A percentile compares a stretch with the other conserved stretches of the same genome.
Conservation (phyloP, 92 coral and sea anemone species). For the Nematostella vectensis region DNA sequence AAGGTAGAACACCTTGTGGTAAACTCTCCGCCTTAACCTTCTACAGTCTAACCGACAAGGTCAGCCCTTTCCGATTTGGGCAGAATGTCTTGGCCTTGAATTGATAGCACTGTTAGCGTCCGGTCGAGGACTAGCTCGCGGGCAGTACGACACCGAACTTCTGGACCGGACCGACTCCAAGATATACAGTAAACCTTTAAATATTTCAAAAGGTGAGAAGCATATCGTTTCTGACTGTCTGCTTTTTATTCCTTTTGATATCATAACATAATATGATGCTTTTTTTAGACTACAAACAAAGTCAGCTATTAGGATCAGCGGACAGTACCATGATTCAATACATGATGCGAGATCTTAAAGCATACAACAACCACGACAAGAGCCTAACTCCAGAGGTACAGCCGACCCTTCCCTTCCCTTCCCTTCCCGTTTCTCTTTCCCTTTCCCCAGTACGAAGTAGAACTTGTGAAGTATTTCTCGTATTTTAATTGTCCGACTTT, state of each 20-base stretch:
- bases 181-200: background rate
- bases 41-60: too few relatives aligned
- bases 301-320: background rate
- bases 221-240: too few relatives aligned
- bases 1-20: too few relatives aligned
- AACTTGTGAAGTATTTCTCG: too few relatives aligned
- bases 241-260: too few relatives aligned
- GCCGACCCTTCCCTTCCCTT: too few relatives aligned
- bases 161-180: background rate
- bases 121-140: background rate
- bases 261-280: too few relatives aligned
- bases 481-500: too few relatives aligned
- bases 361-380: slow-evolving; percentile 1
- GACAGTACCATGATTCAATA: background rate
- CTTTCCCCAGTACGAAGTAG: too few relatives aligned
- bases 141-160: background rate
- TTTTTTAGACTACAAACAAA: background rate
- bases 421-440: too few relatives aligned
- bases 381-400: background rate
- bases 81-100: slow-evolving; percentile 2
- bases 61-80: slow-evolving; percentile 3
- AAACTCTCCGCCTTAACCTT: too few relatives aligned
- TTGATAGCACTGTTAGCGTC: background rate
- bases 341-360: background rate
- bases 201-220: background rate